Percentiles rank a stretch among this genome's conserved stretches.
Conservation (phyloP, 2,797 vertebrate species). For the Spondyliosoma cantharus region DNA sequence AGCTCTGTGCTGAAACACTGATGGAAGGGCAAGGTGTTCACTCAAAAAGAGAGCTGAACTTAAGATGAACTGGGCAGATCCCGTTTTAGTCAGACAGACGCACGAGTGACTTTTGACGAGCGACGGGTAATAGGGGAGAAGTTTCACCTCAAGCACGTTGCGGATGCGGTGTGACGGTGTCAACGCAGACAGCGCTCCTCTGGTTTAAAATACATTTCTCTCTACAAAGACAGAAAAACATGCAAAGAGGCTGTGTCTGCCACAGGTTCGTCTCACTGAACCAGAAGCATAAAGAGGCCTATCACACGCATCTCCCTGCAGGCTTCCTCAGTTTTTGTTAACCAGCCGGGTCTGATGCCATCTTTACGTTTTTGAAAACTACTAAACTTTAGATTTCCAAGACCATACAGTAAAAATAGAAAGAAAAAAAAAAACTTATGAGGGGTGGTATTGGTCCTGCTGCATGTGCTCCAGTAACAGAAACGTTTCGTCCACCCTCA, state of each 20-base stretch:
- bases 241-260: conserved; percentile 47
- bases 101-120: conserved; percentile 47
- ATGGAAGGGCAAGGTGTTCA: conserved; percentile 40
- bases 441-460: background rate
- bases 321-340: conserved; percentile 50
- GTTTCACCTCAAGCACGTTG: conserved; percentile 32
- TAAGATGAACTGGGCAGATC: conserved; percentile 49
- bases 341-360: conserved; percentile 47
- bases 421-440: too few species aligned
- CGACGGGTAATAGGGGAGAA: conserved; percentile 42
- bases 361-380: conserved; percentile 56
- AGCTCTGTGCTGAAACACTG: conserved; percentile 39
- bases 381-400: background rate
- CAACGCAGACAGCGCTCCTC: conserved; percentile 30
- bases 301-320: conserved; percentile 39
- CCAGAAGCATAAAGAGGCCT: conserved; percentile 51
- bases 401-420: background rate
- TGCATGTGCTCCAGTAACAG: conserved; percentile 10
- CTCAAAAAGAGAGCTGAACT: conserved; percentile 56
- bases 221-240: conserved; percentile 57
- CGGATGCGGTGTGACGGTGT: conserved; percentile 19
- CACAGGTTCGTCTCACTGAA: conserved; percentile 58
- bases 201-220: conserved; percentile 44
- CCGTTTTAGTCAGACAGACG: conserved; percentile 31
- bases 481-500: conserved; percentile 41